A percentile compares a stretch with the other conserved stretches of the same genome.
Conservation (phyloP, 2,888 invertebrate species). For the Drosophila subquinaria region DNA sequence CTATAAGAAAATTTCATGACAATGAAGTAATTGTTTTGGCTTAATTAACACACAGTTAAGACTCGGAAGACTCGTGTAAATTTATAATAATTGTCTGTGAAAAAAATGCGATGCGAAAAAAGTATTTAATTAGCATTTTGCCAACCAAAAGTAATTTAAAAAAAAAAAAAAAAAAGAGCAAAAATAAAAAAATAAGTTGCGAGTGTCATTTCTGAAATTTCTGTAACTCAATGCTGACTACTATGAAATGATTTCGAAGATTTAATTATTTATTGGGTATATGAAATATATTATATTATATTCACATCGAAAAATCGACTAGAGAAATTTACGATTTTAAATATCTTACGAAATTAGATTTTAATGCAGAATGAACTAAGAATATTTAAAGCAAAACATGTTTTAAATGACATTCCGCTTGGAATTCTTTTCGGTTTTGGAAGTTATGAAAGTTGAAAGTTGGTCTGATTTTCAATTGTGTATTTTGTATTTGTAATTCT, state of each 20-base stretch:
- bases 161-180: conserved; percentile 5
- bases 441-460: too few species aligned
- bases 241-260: neutral
- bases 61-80: conserved; percentile 52
- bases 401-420: too few species aligned
- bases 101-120: conserved; percentile 45
- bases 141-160: conserved; percentile 12
- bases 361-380: too few species aligned
- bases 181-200: neutral
- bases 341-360: too few species aligned
- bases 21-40: conserved; percentile 65
- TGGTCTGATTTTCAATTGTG: too few species aligned
- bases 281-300: too few species aligned
- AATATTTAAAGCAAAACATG: too few species aligned
- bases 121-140: conserved; percentile 44
- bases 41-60: conserved; percentile 66
- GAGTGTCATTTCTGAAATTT: neutral
- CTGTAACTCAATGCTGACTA: neutral
- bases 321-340: too few species aligned
- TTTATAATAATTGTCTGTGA: conserved; percentile 63
- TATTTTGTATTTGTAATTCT: too few species aligned
- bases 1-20: conserved; percentile 34
- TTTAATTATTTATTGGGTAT: neutral
- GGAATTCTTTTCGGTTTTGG: too few species aligned
- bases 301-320: too few species aligned